These are phyloP conservation scores for Arenaria interpres DNA, from an alignment of 2,113 vertebrate species.

Conservation along the genomic window DNA sequence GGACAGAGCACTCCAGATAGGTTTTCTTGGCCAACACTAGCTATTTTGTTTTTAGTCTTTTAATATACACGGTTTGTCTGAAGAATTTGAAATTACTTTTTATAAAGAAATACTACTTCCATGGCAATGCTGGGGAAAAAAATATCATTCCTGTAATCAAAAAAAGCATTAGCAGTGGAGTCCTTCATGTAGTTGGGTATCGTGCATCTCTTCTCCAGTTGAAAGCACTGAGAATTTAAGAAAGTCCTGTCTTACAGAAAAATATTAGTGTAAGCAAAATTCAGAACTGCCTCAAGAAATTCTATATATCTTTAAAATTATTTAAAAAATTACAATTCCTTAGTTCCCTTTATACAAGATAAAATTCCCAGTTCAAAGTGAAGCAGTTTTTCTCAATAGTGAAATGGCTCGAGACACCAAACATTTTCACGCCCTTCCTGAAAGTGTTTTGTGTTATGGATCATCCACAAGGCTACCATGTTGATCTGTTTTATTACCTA, in stretches of 20 bases:
- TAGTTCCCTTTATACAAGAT: not conserved
- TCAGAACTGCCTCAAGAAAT: not conserved
- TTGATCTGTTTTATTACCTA: not conserved
- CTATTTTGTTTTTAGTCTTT: not conserved
- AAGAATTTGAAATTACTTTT: not conserved
- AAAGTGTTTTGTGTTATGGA: not conserved
- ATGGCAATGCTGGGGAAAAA: not conserved
- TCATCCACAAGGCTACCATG: not conserved
- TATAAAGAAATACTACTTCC: not conserved
- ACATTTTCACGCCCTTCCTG: not conserved
- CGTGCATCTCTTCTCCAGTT: not conserved
- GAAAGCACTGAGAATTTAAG: not conserved
- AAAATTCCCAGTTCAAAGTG: not conserved
- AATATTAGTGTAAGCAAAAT: not conserved
- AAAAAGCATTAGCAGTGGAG: not conserved
- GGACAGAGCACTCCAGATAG: fast-evolving
- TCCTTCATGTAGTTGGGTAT: not conserved
- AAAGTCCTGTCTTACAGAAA: not conserved
- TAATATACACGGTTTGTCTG: not conserved
- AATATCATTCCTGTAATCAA: not conserved
- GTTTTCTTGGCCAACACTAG: not conserved
- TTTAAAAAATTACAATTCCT: not conserved
- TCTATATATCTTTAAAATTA: not conserved
- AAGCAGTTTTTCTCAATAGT: not conserved
- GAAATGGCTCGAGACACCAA: not conserved